These are phyloP conservation scores for Lucilia sericata DNA, from an alignment of 1,140 invertebrate species.

Conservation along the genomic window DNA sequence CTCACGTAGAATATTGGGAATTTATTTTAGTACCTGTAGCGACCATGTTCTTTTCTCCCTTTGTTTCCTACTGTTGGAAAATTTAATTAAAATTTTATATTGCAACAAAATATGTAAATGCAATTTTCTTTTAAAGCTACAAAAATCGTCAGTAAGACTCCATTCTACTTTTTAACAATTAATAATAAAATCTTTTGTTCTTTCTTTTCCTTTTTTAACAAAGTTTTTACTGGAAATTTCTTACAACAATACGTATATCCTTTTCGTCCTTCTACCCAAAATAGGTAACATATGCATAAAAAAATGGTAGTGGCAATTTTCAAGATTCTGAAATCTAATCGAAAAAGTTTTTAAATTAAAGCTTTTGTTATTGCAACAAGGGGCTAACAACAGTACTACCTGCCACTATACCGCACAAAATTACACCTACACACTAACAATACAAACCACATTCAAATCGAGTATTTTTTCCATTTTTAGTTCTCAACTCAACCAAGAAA, in stretches of 20 bases:
- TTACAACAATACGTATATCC: not conserved
- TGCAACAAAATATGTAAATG: too few species aligned
- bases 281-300: not conserved
- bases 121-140: too few species aligned
- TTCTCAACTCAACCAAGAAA: not conserved
- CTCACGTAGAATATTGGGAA: too few species aligned
- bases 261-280: not conserved
- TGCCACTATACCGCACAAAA: not conserved
- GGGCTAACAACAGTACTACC: not conserved
- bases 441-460: not conserved
- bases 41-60: too few species aligned
- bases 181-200: not conserved
- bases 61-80: too few species aligned
- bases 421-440: not conserved
- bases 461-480: not conserved
- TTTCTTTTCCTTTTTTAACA: not conserved
- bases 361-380: slow-evolving; percentile 2
- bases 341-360: slow-evolving; percentile 28
- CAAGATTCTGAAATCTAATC: slow-evolving; percentile 10
- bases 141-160: not conserved
- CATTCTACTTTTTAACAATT: not conserved
- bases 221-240: not conserved
- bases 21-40: too few species aligned
- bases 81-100: too few species aligned
- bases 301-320: not conserved